Conservation (phyloP, 1,140 invertebrate species). For the Bombus haemorrhoidalis region DNA sequence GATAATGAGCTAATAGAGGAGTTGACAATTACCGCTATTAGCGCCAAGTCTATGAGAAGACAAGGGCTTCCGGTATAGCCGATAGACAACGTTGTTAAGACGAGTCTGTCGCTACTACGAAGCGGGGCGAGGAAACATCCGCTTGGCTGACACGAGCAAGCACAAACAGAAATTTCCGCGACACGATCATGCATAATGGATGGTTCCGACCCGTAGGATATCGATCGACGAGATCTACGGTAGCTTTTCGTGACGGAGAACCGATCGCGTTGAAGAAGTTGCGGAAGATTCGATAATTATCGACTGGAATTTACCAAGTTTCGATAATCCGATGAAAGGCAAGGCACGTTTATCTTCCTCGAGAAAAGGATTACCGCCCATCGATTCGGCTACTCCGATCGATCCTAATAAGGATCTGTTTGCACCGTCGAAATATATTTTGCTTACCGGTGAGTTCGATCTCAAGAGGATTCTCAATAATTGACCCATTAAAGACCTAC, state of each 20-base stretch:
- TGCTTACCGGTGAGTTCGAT: background rate
- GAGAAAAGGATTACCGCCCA: background rate
- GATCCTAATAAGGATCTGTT: background rate
- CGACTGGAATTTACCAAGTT: background rate
- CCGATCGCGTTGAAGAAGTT: constrained; percentile 20
- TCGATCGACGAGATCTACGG: constrained; percentile 32
- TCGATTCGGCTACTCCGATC: background rate
- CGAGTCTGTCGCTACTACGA: background rate
- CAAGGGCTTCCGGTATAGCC: constrained; percentile 49
- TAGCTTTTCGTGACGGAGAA: background rate
- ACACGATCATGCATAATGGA: constrained; percentile 39
- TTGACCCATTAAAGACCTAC: background rate
- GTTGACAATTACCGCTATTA: constrained; percentile 68
- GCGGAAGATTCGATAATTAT: constrained; percentile 28
- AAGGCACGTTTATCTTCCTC: background rate
- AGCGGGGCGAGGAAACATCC: background rate
- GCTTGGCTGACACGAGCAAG: constrained; percentile 26
- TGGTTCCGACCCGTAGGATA: background rate
- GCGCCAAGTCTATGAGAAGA: constrained; percentile 25
- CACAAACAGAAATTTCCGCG: constrained; percentile 44
- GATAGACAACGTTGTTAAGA: constrained; percentile 52
- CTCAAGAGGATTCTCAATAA: background rate
- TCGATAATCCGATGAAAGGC: constrained; percentile 8
- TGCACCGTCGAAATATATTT: background rate
- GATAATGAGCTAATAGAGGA: constrained; percentile 62